Evolutionary conservation across 2,797 vertebrate genomes (phyloP), one percentile per base, ranked within the genome.

Genomic region (Muscicapa striata): DNA sequence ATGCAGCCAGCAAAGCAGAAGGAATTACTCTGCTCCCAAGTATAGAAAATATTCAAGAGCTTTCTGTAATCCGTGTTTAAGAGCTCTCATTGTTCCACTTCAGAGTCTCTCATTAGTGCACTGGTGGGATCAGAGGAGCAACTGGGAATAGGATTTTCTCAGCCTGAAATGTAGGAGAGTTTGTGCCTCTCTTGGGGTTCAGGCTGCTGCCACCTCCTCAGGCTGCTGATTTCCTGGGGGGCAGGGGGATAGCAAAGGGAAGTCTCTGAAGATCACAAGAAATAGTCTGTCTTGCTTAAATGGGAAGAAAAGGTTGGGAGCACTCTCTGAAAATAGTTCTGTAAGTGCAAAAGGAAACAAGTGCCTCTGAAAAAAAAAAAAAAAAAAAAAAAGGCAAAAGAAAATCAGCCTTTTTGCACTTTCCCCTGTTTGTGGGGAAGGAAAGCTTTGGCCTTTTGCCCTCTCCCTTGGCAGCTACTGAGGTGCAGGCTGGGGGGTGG

Each of bases 21-120:
- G 87, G 51, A 78, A 61, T 88, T 81, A 21, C 55, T 55, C 51
- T 49, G 52, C 58, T 41, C 81, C n/a, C 59, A 62, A 76, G 74
- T 36, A 58, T 13, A 48, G 74, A 20, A 87, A 69, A 66, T 27
- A 40, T 52, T 77, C 38, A 54, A 77, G 88, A 61, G 58, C 49
- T 75, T 93, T 85, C 69, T 90, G 27, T 94, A 32, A 73, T 84
- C 73, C 4, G 0, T 75, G 1, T 67, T 68, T 49, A 69, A 82
- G 64, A 79, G 78, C 0, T 0, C 19, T 73, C 46, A 5, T 34
- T 88, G 61, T 91, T 84, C 58, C 80, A 51, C 89, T 74, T 78
- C 34, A 66, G 32, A 43, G 48, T 62, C 41, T 18, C 45, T 57
- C 32, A 5, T 69, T 9, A 9, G 32, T 23, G 66, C 63, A 7